Evolutionary conservation across 2,113 vertebrate species (phyloP).

Genomic region (Dendropsophus ebraccatus): DNA sequence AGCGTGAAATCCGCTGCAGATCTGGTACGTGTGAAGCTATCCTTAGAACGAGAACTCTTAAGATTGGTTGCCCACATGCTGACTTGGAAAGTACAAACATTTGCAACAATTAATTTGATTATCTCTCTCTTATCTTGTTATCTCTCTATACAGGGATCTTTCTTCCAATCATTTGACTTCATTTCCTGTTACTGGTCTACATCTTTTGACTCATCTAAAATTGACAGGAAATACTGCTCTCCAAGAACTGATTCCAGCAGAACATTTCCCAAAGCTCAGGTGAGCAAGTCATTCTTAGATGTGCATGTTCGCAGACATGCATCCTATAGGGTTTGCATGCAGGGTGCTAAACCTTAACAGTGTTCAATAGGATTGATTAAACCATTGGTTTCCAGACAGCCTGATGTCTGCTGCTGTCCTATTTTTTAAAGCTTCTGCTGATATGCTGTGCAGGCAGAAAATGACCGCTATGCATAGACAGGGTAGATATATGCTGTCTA

Average conservation of each 20-base stretch:
- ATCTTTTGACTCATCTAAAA: conserved; percentile 91
- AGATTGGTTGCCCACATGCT: not conserved
- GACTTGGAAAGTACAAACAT: not conserved
- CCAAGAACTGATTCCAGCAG: conserved; percentile 83
- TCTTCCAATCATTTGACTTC: conserved; percentile 90
- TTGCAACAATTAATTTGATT: not conserved
- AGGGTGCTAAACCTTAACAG: not conserved
- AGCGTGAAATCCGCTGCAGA: no score
- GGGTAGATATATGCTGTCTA: no score
- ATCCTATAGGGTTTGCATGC: not conserved
- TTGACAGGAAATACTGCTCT: conserved; percentile 89
- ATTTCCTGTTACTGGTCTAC: conserved; percentile 86
- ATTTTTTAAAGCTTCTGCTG: no score
- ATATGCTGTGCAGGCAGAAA: no score
- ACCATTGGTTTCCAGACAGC: no score
- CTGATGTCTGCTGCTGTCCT: no score
- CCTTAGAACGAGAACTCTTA: no score
- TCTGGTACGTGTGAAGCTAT: no score
- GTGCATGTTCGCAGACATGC: not conserved
- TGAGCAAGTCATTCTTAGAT: conserved; percentile 75
- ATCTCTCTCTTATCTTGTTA: no score
- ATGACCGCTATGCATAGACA: no score
- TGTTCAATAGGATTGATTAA: not conserved
- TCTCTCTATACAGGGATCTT: conserved; percentile 84
- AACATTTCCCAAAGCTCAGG: conserved; percentile 93